Evolutionary conservation across 2,113 vertebrate species (phyloP), one percentile per base, ranked within the genome.

Genomic region (Tachuris rubrigastra): DNA sequence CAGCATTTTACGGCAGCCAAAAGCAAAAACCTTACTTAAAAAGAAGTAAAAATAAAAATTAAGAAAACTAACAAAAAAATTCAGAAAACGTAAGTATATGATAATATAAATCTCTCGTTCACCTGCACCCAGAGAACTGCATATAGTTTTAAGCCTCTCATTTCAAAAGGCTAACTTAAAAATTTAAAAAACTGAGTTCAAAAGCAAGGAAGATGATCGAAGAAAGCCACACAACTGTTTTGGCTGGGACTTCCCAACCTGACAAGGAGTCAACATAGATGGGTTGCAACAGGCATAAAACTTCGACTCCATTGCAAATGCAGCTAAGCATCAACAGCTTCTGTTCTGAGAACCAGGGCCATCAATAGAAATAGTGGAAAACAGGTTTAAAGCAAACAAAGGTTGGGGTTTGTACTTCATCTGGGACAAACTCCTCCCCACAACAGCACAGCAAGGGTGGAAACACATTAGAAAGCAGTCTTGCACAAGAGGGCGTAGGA

Each of bases 321-420:
- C 16, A 60, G 27, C 15, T 46, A 81, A 31, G 30, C 13, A 79
- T 47, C 62, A 85, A 35, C 1, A 2, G 18, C 9, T 59, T 49
- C 41, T 55, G 16, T 62, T 55, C 47, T 42, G 20, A 90, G 10
- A 92, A 85, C 6, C 8, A 46, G 3, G 16, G 3, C 16, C 13
- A 74, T 25, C 28, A 85, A 74, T 21, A 87, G 60, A 79, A 18
- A 50, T 1, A 30, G 16, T 6, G 16, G 19, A 72, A 93, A 77
- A 0, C 4, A 60, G 11, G 17, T 72, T 68, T 49, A 72, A 42
- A 86, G 62, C 13, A 79, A 90, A 90, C 5, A 49, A 56, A 71
- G 6, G 7, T 1, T 37, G 8, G 0, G 2, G 14, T 35, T 28
- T 71, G 16, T 56, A 31, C 27, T 58, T 18, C 33, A 47, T 9